Evolutionary conservation across 2,888 invertebrate species (phyloP), one percentile per base, ranked within the genome.

Genomic region (Papilio protenor): DNA sequence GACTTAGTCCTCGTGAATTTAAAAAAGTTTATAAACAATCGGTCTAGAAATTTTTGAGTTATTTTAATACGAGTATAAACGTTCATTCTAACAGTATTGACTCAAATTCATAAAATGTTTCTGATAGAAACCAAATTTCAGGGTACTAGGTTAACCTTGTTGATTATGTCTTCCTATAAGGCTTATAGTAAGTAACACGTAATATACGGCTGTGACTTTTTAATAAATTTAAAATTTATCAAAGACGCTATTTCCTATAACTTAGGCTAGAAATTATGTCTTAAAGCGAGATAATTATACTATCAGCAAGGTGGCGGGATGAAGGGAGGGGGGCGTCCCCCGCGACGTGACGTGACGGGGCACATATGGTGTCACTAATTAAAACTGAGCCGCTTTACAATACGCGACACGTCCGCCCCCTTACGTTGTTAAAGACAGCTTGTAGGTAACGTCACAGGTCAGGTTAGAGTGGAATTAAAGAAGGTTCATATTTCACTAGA

Each of bases 311-410:
- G 91, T 89, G 90, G 88, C 87, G 84, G 82, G 83, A 82, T 81
- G 83, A 83, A 64, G 64, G 18, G 27, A 21, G 73, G 3, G 40
- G 80, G 81, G 81, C 79, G 88, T 87, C 90, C 89, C 92, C 91
- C 91, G 90, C 89, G 88, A 86, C 89, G 90, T 90, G 92, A 87
- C 87, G 83, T 86, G 64, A 66, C 59, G 59, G 59, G 86, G 86
- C 91, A 88, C 94, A 94, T 86, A 92, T 94, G 94, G 91, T 89
- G 90, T 85, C 88, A 90, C 93, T 94, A 92, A 94, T 94, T 92
- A 93, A 89, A 92, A 88, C 86, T 84, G 84, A 79, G 82, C 78
- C 80, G 76, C 76, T 75, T 80, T 79, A 79, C 78, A 81, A 57
- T 74, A 66, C 75, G 78, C 76, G 81, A 80, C 81, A 79, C 71